A percentile compares a stretch with the other conserved stretches of the same genome.
Conservation (phyloP, 2,113 vertebrate species). For the Scomber japonicus region DNA sequence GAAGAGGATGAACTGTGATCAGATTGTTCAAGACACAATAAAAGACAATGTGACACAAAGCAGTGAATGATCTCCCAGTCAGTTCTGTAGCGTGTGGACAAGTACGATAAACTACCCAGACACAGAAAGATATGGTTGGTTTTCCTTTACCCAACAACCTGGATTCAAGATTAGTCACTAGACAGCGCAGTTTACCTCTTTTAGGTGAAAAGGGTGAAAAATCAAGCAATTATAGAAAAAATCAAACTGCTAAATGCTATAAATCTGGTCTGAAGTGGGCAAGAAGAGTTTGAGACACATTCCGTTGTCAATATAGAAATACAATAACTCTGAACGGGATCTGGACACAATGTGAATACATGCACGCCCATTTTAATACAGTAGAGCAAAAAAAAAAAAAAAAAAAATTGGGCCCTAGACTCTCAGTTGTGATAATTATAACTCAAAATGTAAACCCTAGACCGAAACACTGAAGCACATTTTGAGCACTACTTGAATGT, state of each 20-base stretch:
- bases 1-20: no score
- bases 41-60: no score
- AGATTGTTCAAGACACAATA: no score
- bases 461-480: background rate
- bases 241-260: background rate
- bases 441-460: background rate
- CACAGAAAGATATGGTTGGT: slow-evolving; percentile 2
- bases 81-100: slow-evolving; percentile 33
- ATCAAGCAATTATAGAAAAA: background rate
- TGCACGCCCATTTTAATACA: no score
- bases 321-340: background rate
- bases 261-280: no score
- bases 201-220: no score
- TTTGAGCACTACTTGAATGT: background rate
- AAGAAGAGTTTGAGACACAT: background rate
- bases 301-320: background rate
- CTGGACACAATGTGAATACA: background rate
- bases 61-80: background rate
- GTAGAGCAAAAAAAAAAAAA: background rate
- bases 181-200: background rate
- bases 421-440: background rate
- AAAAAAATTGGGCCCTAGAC: background rate
- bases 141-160: background rate
- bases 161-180: background rate
- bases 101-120: background rate